Percentiles rank a stretch among this genome's conserved stretches.
These are phyloP conservation scores for Istiophorus platypterus DNA, from an alignment of 2,113 vertebrate species.

Conservation along the genomic window DNA sequence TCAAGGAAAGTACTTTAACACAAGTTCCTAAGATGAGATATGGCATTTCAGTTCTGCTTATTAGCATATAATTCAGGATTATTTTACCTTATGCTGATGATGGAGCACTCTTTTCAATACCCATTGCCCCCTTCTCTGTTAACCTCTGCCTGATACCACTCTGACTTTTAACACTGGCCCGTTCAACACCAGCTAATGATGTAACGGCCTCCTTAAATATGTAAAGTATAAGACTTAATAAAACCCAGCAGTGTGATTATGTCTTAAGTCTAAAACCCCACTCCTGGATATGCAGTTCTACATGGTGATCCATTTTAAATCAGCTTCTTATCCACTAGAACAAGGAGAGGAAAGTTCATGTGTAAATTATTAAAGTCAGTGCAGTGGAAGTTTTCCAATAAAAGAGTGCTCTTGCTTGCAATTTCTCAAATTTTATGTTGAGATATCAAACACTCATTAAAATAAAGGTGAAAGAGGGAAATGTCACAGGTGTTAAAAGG, in stretches of 20 bases:
- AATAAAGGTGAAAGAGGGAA: conserved; percentile 68
- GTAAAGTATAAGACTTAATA: conserved; percentile 84
- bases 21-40: conserved; percentile 67
- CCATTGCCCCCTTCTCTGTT: conserved; percentile 59
- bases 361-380: conserved; percentile 65
- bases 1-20: conserved; percentile 67
- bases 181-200: conserved; percentile 80
- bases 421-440: conserved; percentile 59
- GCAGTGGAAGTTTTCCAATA: conserved; percentile 68
- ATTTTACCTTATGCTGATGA: conserved; percentile 76
- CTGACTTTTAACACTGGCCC: conserved; percentile 75
- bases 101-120: conserved; percentile 51
- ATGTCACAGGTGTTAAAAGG: conserved; percentile 83
- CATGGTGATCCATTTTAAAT: conserved; percentile 81
- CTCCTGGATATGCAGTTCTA: conserved; percentile 74
- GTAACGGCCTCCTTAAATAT: conserved; percentile 85
- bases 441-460: conserved; percentile 67
- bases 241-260: conserved; percentile 76
- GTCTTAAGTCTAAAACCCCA: conserved; percentile 74
- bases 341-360: conserved; percentile 78
- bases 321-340: conserved; percentile 76
- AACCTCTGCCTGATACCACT: conserved; percentile 73
- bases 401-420: conserved; percentile 47
- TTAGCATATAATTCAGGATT: conserved; percentile 83
- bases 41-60: conserved; percentile 67